Evolutionary conservation across 2,888 invertebrate species (phyloP).

Genomic region (Cheilosia soror): DNA sequence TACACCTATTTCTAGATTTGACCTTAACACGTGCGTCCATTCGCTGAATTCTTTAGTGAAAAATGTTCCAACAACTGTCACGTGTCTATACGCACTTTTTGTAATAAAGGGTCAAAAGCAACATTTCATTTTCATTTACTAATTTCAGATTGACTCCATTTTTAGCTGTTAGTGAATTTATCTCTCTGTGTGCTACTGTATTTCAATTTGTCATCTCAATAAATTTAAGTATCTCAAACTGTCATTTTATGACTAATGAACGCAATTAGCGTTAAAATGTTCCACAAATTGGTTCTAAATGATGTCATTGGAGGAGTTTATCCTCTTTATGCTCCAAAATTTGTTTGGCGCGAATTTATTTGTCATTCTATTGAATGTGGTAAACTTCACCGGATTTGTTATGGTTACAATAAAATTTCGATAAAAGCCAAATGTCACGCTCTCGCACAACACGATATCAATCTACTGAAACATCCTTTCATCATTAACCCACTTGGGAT

Average conservation of each 20-base stretch:
- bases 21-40: neutral
- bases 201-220: neutral
- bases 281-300: neutral
- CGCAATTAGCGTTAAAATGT: neutral
- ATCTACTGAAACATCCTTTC: neutral
- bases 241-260: neutral
- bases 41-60: neutral
- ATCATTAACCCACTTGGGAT: neutral
- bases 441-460: no score
- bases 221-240: neutral
- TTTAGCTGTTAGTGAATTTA: neutral
- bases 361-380: neutral
- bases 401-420: no score
- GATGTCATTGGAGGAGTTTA: neutral
- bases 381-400: neutral
- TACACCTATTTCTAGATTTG: neutral
- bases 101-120: neutral
- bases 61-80: neutral
- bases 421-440: no score
- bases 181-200: neutral
- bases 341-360: neutral
- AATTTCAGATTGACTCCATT: neutral
- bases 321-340: no score
- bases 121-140: neutral
- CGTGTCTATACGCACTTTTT: conserved; percentile 6